Evolutionary conservation across 2,797 vertebrate genomes (phyloP).

Genomic region (Catostomus latipinnis): DNA sequence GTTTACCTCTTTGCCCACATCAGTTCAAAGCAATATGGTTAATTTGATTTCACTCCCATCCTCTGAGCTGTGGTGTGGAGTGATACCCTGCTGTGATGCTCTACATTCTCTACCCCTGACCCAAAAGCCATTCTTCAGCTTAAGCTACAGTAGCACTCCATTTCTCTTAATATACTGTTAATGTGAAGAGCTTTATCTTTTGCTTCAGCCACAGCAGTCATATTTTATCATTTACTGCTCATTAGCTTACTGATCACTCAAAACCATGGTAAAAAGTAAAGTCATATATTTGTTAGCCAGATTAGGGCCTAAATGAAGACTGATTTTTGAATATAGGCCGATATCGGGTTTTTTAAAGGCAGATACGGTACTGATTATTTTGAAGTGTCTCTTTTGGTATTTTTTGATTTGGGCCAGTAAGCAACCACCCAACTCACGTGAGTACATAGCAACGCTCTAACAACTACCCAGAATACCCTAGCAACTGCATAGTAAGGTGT

Average conservation of each 20-base stretch:
- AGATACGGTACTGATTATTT: no score
- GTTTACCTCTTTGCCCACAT: slow-evolving; percentile 18
- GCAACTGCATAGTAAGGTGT: no score
- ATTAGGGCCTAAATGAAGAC: not conserved
- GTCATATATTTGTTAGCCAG: slow-evolving; percentile 5
- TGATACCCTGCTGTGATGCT: slow-evolving; percentile 51
- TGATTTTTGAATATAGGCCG: not conserved
- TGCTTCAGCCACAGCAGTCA: slow-evolving; percentile 16
- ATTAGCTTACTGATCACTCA: slow-evolving; percentile 28
- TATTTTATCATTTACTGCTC: slow-evolving; percentile 28
- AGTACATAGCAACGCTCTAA: no score
- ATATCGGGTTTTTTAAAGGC: no score
- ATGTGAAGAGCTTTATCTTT: slow-evolving; percentile 43
- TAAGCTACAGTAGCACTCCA: slow-evolving; percentile 10
- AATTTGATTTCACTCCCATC: slow-evolving; percentile 24
- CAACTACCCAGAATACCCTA: no score
- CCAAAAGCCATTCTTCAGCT: slow-evolving; percentile 45
- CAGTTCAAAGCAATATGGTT: slow-evolving; percentile 17
- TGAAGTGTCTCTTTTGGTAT: no score
- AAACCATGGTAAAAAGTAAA: not conserved
- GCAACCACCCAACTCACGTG: no score
- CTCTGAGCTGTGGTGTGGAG: slow-evolving; percentile 40
- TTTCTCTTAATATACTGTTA: slow-evolving; percentile 45
- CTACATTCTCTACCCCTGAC: slow-evolving; percentile 55
- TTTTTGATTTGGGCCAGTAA: no score